Conservation (phyloP, 2,113 vertebrate genomes). For the Equus quagga region DNA sequence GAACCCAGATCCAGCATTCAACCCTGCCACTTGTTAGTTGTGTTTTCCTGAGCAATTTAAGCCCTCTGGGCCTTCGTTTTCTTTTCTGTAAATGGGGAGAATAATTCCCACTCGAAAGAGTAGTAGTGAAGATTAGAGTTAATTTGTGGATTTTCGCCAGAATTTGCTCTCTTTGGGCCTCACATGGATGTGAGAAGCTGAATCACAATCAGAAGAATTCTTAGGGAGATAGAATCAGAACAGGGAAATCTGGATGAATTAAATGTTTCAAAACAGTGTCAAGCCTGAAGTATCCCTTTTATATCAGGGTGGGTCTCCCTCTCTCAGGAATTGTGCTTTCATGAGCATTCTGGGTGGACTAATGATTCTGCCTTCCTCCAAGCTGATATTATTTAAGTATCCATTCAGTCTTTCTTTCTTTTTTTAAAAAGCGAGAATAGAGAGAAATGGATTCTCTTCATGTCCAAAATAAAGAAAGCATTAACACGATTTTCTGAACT, state of each 20-base stretch:
- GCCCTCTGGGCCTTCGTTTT: not conserved
- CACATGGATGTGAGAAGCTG: not conserved
- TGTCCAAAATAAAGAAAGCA: conserved; percentile 36
- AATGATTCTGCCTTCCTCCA: not conserved
- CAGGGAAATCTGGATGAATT: not conserved
- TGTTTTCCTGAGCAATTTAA: not conserved
- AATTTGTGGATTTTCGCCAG: not conserved
- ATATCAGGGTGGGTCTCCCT: not conserved
- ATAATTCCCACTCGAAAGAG: not conserved
- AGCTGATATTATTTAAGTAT: not conserved
- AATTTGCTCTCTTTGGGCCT: not conserved
- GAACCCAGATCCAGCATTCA: not conserved
- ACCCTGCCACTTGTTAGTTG: not conserved
- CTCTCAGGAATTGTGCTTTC: not conserved
- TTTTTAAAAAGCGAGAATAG: not conserved
- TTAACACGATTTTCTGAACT: conserved; percentile 49
- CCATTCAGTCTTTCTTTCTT: not conserved
- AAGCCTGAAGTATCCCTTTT: not conserved
- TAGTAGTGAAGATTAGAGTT: not conserved
- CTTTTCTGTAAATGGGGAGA: not conserved
- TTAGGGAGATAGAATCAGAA: not conserved
- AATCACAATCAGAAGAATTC: not conserved
- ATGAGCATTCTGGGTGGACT: not conserved
- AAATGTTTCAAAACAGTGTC: not conserved
- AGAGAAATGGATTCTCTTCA: conserved; percentile 32